These are phyloP conservation scores for Lerista edwardsae DNA, from an alignment of 2,797 vertebrate genomes.

Conservation along the genomic window DNA sequence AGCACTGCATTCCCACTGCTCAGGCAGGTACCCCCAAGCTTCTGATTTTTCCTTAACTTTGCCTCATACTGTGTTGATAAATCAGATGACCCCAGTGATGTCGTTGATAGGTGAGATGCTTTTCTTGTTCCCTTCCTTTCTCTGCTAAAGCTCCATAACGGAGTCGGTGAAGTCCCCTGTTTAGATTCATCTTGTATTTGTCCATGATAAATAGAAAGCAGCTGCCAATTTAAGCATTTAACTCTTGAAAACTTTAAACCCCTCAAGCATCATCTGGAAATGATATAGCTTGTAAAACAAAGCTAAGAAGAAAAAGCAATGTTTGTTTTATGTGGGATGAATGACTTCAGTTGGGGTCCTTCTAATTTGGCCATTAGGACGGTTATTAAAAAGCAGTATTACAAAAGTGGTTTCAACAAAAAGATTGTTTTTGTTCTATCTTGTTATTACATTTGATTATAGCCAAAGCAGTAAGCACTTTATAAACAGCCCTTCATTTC, in stretches of 20 bases:
- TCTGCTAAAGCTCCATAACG: slow-evolving; percentile 55
- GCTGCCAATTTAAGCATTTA: slow-evolving; percentile 80
- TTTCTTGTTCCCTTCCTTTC: slow-evolving; percentile 41
- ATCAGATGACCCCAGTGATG: slow-evolving; percentile 9
- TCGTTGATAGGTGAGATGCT: slow-evolving; percentile 41
- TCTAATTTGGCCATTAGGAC: slow-evolving; percentile 87
- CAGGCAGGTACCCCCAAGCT: no score
- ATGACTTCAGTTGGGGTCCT: slow-evolving; percentile 84
- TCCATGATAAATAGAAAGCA: slow-evolving; percentile 83
- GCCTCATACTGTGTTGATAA: slow-evolving; percentile 20
- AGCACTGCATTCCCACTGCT: no score
- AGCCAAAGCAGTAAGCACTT: slow-evolving; percentile 72
- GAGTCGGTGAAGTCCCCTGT: slow-evolving; percentile 67
- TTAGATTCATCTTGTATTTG: slow-evolving; percentile 80
- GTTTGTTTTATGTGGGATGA: slow-evolving; percentile 95
- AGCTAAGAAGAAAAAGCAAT: slow-evolving; percentile 87
- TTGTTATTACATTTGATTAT: slow-evolving; percentile 77
- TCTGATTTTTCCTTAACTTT: no score
- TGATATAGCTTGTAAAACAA: slow-evolving; percentile 87
- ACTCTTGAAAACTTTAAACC: slow-evolving; percentile 75
- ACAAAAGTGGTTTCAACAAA: slow-evolving; percentile 80
- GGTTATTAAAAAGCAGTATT: slow-evolving; percentile 85
- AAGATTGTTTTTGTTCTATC: slow-evolving; percentile 76
- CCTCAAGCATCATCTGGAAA: slow-evolving; percentile 91
- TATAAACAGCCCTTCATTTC: slow-evolving; percentile 68